Conservation (phyloP, 1,140 invertebrate species). For the Bombus soroeensis region DNA sequence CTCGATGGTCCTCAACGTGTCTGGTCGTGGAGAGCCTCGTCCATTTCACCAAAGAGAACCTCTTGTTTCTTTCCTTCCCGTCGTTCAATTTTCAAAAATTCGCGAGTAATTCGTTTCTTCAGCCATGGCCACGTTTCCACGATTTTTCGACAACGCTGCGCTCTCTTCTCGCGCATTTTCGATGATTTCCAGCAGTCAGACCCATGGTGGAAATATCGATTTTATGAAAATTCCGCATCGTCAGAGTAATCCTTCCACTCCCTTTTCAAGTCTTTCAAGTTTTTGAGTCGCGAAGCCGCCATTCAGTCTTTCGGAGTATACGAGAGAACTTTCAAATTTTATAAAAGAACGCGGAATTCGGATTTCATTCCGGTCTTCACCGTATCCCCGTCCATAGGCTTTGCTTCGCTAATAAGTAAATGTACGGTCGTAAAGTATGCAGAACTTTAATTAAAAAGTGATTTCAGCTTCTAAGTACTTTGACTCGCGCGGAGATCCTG, state of each 20-base stretch:
- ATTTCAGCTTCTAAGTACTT: too few species aligned
- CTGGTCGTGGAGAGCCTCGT: background rate
- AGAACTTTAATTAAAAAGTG: background rate
- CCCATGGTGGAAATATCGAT: background rate
- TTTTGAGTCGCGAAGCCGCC: background rate
- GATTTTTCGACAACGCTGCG: background rate
- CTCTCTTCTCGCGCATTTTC: background rate
- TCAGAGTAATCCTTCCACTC: background rate
- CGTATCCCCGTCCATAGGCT: background rate
- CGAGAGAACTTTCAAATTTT: background rate
- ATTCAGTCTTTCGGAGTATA: background rate
- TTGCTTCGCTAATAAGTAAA: background rate
- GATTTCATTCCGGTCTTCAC: background rate
- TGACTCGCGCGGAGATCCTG: too few species aligned
- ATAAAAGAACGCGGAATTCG: background rate
- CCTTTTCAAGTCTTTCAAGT: background rate
- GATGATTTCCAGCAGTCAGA: background rate
- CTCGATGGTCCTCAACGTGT: constrained; percentile 5
- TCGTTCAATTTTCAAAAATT: background rate
- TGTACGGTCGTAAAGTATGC: background rate
- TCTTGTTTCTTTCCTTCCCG: background rate
- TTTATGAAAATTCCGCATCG: background rate
- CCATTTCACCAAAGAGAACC: background rate
- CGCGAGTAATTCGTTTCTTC: background rate
- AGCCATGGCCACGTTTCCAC: background rate